These are phyloP conservation scores for Cephalotes varians DNA, from an alignment of 2,888 invertebrate species.

Conservation along the genomic window DNA sequence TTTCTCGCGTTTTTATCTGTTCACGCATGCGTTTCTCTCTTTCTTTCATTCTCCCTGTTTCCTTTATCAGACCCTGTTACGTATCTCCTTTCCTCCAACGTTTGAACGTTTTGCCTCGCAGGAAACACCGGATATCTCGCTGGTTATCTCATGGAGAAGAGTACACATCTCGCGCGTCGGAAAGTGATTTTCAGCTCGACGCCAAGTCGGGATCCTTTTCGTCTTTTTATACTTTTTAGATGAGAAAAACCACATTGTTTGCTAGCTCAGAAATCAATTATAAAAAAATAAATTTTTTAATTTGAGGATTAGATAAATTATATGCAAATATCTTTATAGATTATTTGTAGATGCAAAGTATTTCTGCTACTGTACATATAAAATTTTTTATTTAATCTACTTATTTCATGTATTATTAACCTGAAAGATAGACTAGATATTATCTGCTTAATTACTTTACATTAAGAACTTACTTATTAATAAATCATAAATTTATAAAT, in stretches of 20 bases:
- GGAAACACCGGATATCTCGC: slow-evolving; percentile 74
- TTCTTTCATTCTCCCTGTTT: slow-evolving; percentile 7
- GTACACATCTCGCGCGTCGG: slow-evolving; percentile 62
- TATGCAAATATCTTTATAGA: background rate
- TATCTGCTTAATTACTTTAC: background rate
- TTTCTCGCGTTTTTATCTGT: slow-evolving; percentile 39
- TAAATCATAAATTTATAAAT: background rate
- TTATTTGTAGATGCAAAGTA: too few species aligned
- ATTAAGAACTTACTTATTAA: background rate
- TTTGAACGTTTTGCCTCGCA: slow-evolving; percentile 55
- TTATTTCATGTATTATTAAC: background rate
- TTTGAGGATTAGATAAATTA: background rate
- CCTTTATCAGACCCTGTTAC: slow-evolving; percentile 24
- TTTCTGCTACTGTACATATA: background rate
- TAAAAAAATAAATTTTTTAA: background rate
- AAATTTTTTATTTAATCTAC: background rate
- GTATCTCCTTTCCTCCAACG: slow-evolving; percentile 15
- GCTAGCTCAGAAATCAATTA: background rate
- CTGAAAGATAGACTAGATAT: background rate
- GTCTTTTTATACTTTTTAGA: background rate
- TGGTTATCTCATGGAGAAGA: slow-evolving; percentile 69
- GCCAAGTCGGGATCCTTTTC: slow-evolving; percentile 7
- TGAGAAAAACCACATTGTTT: background rate
- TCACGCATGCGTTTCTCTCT: slow-evolving; percentile 23
- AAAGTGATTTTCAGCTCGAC: slow-evolving; percentile 46